Evolutionary conservation across 2,888 invertebrate genomes (phyloP), one percentile per base, ranked within the genome.

Genomic region (Philonicus albiceps): DNA sequence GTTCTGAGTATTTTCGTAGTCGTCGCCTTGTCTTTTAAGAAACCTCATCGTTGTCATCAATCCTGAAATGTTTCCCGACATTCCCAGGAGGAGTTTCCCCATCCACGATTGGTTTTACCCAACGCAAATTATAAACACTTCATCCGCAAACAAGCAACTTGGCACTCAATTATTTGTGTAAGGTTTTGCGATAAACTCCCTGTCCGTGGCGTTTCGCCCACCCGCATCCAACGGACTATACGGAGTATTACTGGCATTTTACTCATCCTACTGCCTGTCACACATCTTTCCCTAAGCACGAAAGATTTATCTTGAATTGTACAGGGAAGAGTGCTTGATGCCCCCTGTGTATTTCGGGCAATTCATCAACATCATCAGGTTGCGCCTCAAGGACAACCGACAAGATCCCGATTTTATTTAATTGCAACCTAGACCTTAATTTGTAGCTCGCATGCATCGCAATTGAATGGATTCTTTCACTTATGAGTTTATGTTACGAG

Each of bases 151-250:
- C 78, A 78, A 78, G 78, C 78, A 78, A 78, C 78, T 78, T 40
- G 22, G 78, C 78, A 78, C 78, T 49, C 78, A 78, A 83, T 83
- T 83, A 64, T 83, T 83, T 83, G 81, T 64, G n/a, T 64, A 83
- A 30, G 81, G 64, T 83, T 83, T 83, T 22, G 43, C 22, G 8
- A 83, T 64, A 83, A 64, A 64, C 81, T 34, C 80, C 76, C 64
- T 7, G 64, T 64, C 64, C 11, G 1, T 8, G 64, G 64, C 27
- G 22, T 11, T n/a, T 27, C n/a, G 55, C 6, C 6, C 7, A 7
- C 55, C 22, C 7, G 22, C 8, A n/a, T 19, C n/a, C 31, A 64
- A 19, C 13, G 16, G n/a, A 34, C 34, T 30, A 78, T 6, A 78
- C 27, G n/a, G n/a, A n/a, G n/a, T n/a, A n/a, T n/a, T n/a, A 22